These are phyloP conservation scores for Plumapathes pennacea DNA, from an alignment of 92 coral and sea anemone genomes.

Conservation along the genomic window DNA sequence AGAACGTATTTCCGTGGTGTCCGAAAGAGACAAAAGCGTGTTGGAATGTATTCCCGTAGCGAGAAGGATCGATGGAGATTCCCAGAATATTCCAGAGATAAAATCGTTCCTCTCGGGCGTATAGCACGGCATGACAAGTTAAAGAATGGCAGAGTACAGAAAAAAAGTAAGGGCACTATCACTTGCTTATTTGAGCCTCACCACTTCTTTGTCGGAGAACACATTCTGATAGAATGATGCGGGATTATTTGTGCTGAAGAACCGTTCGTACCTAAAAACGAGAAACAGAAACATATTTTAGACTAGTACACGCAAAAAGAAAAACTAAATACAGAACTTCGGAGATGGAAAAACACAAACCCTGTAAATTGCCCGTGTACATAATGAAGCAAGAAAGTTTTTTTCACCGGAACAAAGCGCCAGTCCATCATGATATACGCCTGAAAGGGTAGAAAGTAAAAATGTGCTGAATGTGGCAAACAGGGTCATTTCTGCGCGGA, in stretches of 20 bases:
- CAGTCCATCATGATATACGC: constrained; percentile 72
- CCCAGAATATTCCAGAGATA: no score
- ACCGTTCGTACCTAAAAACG: constrained; percentile 59
- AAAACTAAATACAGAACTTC: background rate
- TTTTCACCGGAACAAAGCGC: constrained; percentile 72
- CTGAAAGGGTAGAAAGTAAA: constrained; percentile 11
- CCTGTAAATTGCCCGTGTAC: constrained; percentile 54
- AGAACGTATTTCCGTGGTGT: no score
- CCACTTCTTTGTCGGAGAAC: constrained; percentile 64
- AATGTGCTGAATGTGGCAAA: background rate
- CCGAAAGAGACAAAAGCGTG: no score
- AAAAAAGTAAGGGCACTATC: no score
- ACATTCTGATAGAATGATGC: constrained; percentile 69
- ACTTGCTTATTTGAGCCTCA: no score
- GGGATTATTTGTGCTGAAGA: constrained; percentile 43
- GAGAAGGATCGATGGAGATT: no score
- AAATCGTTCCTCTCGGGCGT: no score
- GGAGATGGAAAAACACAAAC: constrained; percentile 26
- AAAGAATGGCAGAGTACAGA: no score
- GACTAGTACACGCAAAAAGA: background rate
- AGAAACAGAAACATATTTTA: background rate
- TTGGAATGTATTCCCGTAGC: no score
- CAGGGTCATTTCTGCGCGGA: no score
- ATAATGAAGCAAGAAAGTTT: constrained; percentile 60
- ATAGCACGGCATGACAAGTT: no score